A percentile compares a stretch with the other conserved stretches of the same genome.
phyloP scores from a whole-genome alignment of 2,113 vertebrate species.

The Mohoua ochrocephala region DNA sequence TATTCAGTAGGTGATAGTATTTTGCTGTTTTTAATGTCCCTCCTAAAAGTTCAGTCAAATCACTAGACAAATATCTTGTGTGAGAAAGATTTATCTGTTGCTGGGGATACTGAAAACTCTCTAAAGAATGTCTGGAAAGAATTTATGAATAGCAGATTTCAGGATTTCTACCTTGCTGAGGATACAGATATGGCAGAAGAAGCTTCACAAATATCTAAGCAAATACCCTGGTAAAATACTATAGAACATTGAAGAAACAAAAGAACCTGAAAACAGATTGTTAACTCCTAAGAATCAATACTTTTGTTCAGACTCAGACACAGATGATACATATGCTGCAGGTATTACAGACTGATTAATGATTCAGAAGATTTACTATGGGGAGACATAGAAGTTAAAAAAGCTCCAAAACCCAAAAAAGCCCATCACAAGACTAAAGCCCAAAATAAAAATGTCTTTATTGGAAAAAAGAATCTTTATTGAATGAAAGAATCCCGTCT shows the following conservation, averaged over 20 bases:
- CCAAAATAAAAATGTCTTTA: neutral
- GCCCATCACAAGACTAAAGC: neutral
- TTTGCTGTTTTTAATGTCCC: neutral
- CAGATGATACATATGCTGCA: neutral
- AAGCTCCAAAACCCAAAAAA: neutral
- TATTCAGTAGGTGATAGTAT: too few relatives aligned
- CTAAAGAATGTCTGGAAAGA: neutral
- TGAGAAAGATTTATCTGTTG: neutral
- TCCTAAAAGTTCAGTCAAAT: neutral
- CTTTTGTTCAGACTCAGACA: neutral
- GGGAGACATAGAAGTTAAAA: neutral
- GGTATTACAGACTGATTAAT: neutral
- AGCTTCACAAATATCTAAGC: neutral
- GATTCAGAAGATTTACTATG: neutral
- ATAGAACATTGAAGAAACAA: neutral
- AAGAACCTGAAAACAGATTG: neutral
- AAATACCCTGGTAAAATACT: neutral
- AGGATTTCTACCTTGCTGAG: neutral
- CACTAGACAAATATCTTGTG: neutral
- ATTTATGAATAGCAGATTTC: neutral
- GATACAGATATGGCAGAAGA: neutral
- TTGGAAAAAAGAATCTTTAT: neutral
- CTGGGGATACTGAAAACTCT: neutral
- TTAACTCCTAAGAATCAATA: neutral
- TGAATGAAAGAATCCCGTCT: neutral